A percentile compares a stretch with the other conserved stretches of the same genome.
phyloP scores from a whole-genome alignment of 2,113 vertebrate species.

The Panthera tigris region DNA sequence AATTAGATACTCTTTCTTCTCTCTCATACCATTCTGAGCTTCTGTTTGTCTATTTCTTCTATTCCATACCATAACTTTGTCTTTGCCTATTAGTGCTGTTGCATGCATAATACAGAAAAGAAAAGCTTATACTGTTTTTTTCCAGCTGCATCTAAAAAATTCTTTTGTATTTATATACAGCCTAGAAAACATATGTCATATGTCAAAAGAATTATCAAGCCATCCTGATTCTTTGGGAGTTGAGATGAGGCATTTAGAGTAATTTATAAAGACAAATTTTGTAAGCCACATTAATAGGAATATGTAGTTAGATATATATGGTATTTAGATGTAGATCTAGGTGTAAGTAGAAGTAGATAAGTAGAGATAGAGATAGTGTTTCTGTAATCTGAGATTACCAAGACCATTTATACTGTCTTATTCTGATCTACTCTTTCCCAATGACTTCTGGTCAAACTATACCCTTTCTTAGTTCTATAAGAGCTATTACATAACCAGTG shows the following conservation, averaged over 20 bases:
- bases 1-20: conserved; percentile 47
- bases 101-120: background rate
- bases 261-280: background rate
- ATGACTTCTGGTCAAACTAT: background rate
- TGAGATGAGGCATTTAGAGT: background rate
- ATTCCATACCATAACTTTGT: conserved; percentile 14
- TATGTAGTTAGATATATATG: background rate
- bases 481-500: background rate
- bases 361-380: background rate
- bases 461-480: background rate
- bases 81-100: background rate
- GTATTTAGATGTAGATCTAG: background rate
- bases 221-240: background rate
- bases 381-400: background rate
- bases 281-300: background rate
- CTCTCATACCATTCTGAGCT: background rate
- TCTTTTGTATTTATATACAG: background rate
- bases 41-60: conserved; percentile 20
- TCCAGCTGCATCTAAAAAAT: background rate
- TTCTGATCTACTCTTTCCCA: background rate
- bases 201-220: background rate
- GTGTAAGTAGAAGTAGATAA: background rate
- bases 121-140: conserved; percentile 4
- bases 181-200: background rate
- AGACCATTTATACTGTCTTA: background rate